Evolutionary conservation across 92 coral and sea anemone species (phyloP).

Genomic region (Epizoanthus stellaris): DNA sequence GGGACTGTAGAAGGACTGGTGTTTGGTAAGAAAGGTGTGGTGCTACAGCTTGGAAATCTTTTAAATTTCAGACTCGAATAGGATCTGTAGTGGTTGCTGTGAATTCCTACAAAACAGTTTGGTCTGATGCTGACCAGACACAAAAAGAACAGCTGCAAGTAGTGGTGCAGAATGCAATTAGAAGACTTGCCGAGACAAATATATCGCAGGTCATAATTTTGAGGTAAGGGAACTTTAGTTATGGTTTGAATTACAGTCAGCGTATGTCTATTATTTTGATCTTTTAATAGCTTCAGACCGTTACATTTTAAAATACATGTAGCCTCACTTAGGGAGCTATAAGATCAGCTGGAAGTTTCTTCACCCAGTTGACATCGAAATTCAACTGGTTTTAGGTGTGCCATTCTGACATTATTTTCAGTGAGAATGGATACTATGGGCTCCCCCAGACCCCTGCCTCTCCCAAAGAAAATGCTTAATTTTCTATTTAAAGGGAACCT

Average conservation of each 20-base stretch:
- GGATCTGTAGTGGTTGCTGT: slow-evolving; percentile 81
- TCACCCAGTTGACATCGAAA: no score
- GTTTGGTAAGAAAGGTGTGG: not conserved
- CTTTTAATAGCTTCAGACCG: not conserved
- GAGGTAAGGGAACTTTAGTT: slow-evolving; percentile 60
- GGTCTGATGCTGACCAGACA: slow-evolving; percentile 26
- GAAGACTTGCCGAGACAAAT: slow-evolving; percentile 64
- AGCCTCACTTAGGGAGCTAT: no score
- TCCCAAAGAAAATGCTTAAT: no score
- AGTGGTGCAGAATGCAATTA: slow-evolving; percentile 59
- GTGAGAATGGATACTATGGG: no score
- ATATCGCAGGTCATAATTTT: slow-evolving; percentile 85
- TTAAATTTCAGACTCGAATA: slow-evolving; percentile 60
- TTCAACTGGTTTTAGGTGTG: no score
- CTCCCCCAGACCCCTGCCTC: no score
- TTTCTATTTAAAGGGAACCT: no score
- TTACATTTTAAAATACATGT: no score
- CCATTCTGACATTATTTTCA: no score
- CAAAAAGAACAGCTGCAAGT: slow-evolving; percentile 43
- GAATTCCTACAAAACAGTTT: slow-evolving; percentile 64
- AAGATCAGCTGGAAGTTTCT: no score
- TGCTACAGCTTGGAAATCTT: not conserved
- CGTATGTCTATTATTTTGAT: no score
- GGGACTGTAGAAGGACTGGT: not conserved
- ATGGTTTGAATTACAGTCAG: not conserved